Evolutionary conservation across 2,888 invertebrate genomes (phyloP).

Genomic region (Xanthia togata): DNA sequence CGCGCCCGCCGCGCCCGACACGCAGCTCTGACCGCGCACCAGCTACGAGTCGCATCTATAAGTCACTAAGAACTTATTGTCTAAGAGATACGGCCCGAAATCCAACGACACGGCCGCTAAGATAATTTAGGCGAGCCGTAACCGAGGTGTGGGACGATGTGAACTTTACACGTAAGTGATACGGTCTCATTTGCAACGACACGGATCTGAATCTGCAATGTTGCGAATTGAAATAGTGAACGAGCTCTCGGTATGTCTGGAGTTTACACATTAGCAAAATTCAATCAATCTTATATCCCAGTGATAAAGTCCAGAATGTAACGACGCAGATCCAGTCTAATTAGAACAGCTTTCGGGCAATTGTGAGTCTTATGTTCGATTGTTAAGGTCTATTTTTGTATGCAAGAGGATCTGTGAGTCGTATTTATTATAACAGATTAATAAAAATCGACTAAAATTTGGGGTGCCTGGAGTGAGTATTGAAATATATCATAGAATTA

Average conservation of each 20-base stretch:
- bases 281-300: conserved; percentile 3
- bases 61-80: conserved; percentile 13
- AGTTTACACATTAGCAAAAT: conserved; percentile 20
- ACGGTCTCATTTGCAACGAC: conserved; percentile 31
- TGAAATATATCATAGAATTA: conserved; percentile 5
- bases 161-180: conserved; percentile 29
- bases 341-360: background rate
- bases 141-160: conserved; percentile 22
- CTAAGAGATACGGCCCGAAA: background rate
- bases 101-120: conserved; percentile 3
- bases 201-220: conserved; percentile 37
- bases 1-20: conserved; percentile 73
- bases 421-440: conserved; percentile 1
- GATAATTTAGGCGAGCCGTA: background rate
- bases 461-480: conserved; percentile 12
- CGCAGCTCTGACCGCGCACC: conserved; percentile 81
- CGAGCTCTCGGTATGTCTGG: conserved; percentile 2
- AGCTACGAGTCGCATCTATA: conserved; percentile 81
- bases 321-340: conserved; percentile 10
- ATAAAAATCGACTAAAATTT: conserved; percentile 3
- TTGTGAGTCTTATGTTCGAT: background rate
- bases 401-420: conserved; percentile 13
- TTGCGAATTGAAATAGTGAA: conserved; percentile 28
- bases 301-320: conserved; percentile 20
- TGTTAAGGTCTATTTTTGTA: conserved; percentile 17